phyloP scores from a whole-genome alignment of 2,888 invertebrate genomes.

The Apoderus coryli region DNA sequence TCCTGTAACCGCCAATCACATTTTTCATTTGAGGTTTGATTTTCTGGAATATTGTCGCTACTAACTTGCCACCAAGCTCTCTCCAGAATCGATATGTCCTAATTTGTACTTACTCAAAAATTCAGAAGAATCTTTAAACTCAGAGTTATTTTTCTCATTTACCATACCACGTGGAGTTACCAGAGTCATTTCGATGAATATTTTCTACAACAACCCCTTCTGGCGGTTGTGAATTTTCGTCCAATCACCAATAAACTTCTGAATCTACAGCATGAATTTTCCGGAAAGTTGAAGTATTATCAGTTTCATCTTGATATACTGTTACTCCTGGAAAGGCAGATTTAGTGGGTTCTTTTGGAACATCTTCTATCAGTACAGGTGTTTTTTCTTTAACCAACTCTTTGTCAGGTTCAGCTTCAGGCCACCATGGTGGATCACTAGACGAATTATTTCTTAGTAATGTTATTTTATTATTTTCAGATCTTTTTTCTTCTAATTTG shows the following conservation, averaged over 20 bases:
- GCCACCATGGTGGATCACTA: not conserved
- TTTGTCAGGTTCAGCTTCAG: too few relatives aligned
- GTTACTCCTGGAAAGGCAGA: conserved; percentile 17
- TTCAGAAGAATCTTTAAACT: conserved; percentile 27
- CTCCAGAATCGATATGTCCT: conserved; percentile 52
- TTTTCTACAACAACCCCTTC: conserved; percentile 14
- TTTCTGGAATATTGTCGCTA: conserved; percentile 28
- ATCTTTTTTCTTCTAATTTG: too few relatives aligned
- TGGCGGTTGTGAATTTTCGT: conserved; percentile 17
- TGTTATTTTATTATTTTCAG: not conserved
- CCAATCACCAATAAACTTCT: conserved; percentile 47
- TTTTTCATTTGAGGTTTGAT: conserved; percentile 15
- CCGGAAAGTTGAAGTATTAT: conserved; percentile 1
- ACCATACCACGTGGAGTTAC: conserved; percentile 22
- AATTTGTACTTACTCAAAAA: conserved; percentile 40
- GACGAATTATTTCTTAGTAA: conserved; percentile 8
- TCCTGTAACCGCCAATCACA: too few relatives aligned
- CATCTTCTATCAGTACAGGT: too few relatives aligned
- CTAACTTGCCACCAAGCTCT: conserved; percentile 54
- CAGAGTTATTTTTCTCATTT: conserved; percentile 19
- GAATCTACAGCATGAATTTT: conserved; percentile 28
- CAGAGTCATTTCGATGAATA: conserved; percentile 20
- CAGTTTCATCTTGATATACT: conserved; percentile 21
- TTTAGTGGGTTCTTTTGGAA: too few relatives aligned
- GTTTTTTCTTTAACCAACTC: conserved; percentile 1